A percentile compares a stretch with the other conserved stretches of the same genome.
Conservation (phyloP, 1,140 invertebrate species). For the Saccostrea cuccullata region DNA sequence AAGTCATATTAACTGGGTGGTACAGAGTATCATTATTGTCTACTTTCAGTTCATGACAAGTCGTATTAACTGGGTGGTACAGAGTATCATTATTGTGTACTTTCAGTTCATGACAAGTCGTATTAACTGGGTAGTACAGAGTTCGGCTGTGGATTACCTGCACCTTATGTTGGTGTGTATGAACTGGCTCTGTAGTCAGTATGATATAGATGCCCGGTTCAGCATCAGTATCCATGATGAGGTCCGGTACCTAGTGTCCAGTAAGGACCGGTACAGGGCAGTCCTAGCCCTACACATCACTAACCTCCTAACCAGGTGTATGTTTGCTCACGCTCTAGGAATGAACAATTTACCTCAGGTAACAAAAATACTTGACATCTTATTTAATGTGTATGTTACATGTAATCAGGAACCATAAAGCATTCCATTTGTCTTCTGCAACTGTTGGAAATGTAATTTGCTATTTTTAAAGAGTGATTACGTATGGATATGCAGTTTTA, state of each 20-base stretch:
- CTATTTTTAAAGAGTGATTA: too few species aligned
- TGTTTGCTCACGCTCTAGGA: slow-evolving; percentile 91
- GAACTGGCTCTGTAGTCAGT: slow-evolving; percentile 90
- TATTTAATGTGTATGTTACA: too few species aligned
- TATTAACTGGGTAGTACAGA: slow-evolving; percentile 99
- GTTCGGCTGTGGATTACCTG: slow-evolving; percentile 98
- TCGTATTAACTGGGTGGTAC: too few species aligned
- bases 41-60: too few species aligned
- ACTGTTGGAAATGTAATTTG: too few species aligned
- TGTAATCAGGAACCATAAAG: too few species aligned
- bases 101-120: slow-evolving; percentile 90
- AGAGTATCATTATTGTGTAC: not conserved
- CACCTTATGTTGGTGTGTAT: slow-evolving; percentile 98
- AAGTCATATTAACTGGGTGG: too few species aligned
- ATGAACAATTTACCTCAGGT: slow-evolving; percentile 89
- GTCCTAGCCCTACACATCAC: slow-evolving; percentile 97
- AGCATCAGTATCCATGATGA: slow-evolving; percentile 99
- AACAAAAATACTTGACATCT: not conserved
- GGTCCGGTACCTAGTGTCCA: slow-evolving; percentile 92
- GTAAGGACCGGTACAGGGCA: slow-evolving; percentile 89
- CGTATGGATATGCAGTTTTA: too few species aligned
- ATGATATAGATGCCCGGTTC: slow-evolving; percentile 88
- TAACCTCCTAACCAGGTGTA: slow-evolving; percentile 93
- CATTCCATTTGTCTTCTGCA: too few species aligned
- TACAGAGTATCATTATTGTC: too few species aligned